Evolutionary conservation across 1,140 invertebrate genomes (phyloP), one percentile per base, ranked within the genome.

Genomic region (Oncopeltus fasciatus): DNA sequence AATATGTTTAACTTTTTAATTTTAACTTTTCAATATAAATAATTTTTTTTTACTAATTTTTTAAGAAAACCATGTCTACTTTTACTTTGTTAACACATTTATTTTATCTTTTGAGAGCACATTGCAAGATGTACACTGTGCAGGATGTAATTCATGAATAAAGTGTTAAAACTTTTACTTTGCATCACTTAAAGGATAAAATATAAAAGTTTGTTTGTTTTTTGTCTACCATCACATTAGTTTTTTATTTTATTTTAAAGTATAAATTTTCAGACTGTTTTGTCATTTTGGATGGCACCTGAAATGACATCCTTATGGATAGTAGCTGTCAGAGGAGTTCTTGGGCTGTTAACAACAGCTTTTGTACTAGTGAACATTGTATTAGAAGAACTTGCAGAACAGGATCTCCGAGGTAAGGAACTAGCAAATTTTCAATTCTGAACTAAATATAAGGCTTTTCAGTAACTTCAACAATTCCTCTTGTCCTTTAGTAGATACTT

Each of bases 271-370:
- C 59, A 65, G 64, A 59, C 57, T 14, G 31, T 65, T 16, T 28
- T 65, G n/a, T 64, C 59, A 47, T 67, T 63, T 28, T 61, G 58
- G 64, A 63, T 61, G 61, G 27, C 57, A 8, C 64, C 64, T n/a
- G 60, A 65, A 62, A 61, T 65, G 59, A 61, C 64, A 27, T 31
- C 56, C 9, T 26, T 65, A 28, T 29, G 14, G 20, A 62, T 62
- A 1, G 31, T 62, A 4, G 57, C 43, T 14, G n/a, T 62, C 2
- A 46, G 64, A 26, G 57, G 27, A 9, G n/a, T 44, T 9, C 57
- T 62, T 8, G 27, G 53, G 12, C 27, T 46, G 9, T 12, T 46
- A n/a, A 20, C 44, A 26, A 47, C 49, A 16, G 21, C 28, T 44
- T 57, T 51, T 18, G 31, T 58, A n/a, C 9, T 62, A 0, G n/a